phyloP scores from a whole-genome alignment of 2,888 invertebrate species.

The Papilio demoleus region DNA sequence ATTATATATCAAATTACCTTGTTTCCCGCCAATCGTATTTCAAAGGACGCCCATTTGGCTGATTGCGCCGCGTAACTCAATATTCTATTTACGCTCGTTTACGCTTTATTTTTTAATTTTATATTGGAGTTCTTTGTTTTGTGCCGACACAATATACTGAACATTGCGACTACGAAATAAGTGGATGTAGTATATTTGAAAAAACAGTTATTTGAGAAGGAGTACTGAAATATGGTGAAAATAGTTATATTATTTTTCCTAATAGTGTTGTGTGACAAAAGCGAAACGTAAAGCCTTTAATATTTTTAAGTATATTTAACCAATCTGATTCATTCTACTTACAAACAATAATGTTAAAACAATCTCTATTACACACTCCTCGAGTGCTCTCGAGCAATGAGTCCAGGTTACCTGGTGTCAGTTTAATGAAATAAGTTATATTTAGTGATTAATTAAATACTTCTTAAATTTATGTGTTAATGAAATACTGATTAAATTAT shows the following conservation, averaged over 20 bases:
- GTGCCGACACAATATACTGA: neutral
- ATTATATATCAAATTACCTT: slow-evolving; percentile 30
- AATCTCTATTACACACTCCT: no score
- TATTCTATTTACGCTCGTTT: slow-evolving; percentile 32
- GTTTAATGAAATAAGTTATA: no score
- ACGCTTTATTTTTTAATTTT: slow-evolving; percentile 28
- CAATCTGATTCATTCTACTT: no score
- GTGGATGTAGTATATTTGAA: no score
- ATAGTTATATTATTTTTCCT: neutral
- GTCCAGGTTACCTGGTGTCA: no score
- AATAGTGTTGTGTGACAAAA: neutral
- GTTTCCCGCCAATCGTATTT: slow-evolving; percentile 38
- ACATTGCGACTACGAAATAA: neutral
- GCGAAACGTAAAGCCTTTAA: neutral
- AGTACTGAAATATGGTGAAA: neutral
- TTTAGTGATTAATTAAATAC: no score
- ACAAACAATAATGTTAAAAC: no score
- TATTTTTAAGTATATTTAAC: no score
- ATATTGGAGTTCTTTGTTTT: slow-evolving; percentile 10
- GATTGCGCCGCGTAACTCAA: slow-evolving; percentile 33
- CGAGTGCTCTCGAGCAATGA: no score
- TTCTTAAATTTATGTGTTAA: no score
- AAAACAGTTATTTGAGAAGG: neutral
- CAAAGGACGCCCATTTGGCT: slow-evolving; percentile 32
- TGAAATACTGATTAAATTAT: no score